A percentile compares a stretch with the other conserved stretches of the same genome.
phyloP scores from a whole-genome alignment of 2,113 vertebrate species.

The Bubalus kerabau region DNA sequence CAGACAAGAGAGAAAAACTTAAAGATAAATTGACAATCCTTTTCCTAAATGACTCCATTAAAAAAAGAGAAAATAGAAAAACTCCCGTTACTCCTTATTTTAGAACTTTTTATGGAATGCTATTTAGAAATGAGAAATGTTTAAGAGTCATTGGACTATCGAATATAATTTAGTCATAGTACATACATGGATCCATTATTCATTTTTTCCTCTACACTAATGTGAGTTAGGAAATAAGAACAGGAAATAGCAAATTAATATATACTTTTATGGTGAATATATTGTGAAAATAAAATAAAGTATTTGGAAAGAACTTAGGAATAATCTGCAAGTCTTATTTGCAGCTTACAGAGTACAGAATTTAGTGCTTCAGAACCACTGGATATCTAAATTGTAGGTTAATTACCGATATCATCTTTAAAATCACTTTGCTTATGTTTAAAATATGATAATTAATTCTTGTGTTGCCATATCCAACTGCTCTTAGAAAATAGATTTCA shows the following conservation, averaged over 20 bases:
- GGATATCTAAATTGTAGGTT: background rate
- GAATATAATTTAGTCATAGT: conserved; percentile 3
- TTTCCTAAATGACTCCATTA: conserved; percentile 4
- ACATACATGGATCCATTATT: background rate
- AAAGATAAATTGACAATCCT: background rate
- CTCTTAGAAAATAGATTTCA: background rate
- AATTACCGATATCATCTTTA: conserved; percentile 15
- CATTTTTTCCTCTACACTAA: background rate
- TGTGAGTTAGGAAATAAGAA: background rate
- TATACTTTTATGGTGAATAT: background rate
- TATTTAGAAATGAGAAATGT: conserved; percentile 1
- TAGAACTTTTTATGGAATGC: conserved; percentile 28
- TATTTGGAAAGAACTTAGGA: background rate
- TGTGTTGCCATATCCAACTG: background rate
- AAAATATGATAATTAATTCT: background rate
- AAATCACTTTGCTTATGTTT: background rate
- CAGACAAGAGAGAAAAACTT: conserved; percentile 28
- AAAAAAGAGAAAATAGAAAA: background rate
- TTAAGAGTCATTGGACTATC: background rate
- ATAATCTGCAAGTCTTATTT: background rate
- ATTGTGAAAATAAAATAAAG: conserved; percentile 10
- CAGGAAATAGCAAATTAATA: background rate
- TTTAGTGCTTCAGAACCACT: conserved; percentile 30
- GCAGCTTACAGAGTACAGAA: background rate
- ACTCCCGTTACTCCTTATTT: background rate